Evolutionary conservation across 2,888 invertebrate species (phyloP).

Genomic region (Orchesellides sinensis): DNA sequence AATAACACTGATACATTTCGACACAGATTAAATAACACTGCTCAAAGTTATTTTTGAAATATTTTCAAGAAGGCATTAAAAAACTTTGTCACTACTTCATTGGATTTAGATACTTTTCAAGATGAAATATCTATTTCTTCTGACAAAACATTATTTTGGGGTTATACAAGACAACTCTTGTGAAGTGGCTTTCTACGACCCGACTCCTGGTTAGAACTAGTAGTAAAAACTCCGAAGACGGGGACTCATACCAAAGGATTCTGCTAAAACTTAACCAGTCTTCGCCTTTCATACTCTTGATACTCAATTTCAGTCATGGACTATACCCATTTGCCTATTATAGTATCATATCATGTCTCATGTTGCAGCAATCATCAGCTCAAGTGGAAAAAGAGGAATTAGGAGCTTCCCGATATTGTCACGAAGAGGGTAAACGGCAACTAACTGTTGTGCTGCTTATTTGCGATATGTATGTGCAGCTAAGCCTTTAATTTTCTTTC

Average conservation of each 20-base stretch:
- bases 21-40: no score
- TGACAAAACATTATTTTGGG: conserved; percentile 4
- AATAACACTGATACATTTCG: no score
- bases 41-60: no score
- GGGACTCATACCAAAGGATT: conserved; percentile 28
- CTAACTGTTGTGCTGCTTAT: no score
- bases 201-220: conserved; percentile 33
- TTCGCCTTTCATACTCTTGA: neutral
- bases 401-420: no score
- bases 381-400: neutral
- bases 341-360: neutral
- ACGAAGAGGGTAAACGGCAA: no score
- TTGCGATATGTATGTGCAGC: no score
- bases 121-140: no score
- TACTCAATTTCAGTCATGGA: neutral
- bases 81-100: no score
- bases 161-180: neutral
- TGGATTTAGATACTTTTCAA: no score
- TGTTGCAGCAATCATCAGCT: neutral
- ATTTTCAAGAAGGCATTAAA: no score
- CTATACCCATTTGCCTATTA: neutral
- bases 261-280: neutral
- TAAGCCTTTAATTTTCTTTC: no score
- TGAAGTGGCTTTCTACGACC: neutral
- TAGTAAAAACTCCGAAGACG: conserved; percentile 2